A percentile compares a stretch with the other conserved stretches of the same genome.
phyloP scores from a whole-genome alignment of 2,888 invertebrate species.

The Brassicogethes aeneus region DNA sequence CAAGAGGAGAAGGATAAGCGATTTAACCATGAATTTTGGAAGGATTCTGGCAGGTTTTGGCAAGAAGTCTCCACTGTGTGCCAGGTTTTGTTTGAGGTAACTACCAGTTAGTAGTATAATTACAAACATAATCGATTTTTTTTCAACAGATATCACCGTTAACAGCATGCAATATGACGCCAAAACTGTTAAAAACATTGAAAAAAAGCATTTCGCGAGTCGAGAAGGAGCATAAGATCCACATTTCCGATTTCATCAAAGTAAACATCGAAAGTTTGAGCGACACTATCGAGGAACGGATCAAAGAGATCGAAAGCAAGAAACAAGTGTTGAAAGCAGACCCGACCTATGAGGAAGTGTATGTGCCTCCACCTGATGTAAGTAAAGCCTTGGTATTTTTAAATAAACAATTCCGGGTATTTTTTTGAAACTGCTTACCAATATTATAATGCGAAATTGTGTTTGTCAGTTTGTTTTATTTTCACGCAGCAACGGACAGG shows the following conservation, averaged over 20 bases:
- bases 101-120: too few relatives aligned
- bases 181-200: slow-evolving; percentile 2
- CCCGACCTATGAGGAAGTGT: not conserved
- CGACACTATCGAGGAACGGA: slow-evolving; percentile 27
- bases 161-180: slow-evolving; percentile 4
- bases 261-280: slow-evolving; percentile 34
- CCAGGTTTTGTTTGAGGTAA: slow-evolving; percentile 24
- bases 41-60: slow-evolving; percentile 23
- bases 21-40: slow-evolving; percentile 17
- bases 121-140: too few relatives aligned
- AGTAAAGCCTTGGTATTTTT: too few relatives aligned
- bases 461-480: too few relatives aligned
- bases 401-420: too few relatives aligned
- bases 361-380: not conserved
- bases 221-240: slow-evolving; percentile 14
- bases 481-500: too few relatives aligned
- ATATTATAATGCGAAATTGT: too few relatives aligned
- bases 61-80: slow-evolving; percentile 20
- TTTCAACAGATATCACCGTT: too few relatives aligned
- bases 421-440: too few relatives aligned
- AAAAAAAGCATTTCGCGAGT: slow-evolving; percentile 16
- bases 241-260: slow-evolving; percentile 33
- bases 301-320: slow-evolving; percentile 18
- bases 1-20: slow-evolving; percentile 14
- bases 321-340: slow-evolving; percentile 7